Percentiles rank a stretch among this genome's conserved stretches.
Conservation (phyloP, 2,797 vertebrate genomes). For the Cynopterus sphinx region DNA sequence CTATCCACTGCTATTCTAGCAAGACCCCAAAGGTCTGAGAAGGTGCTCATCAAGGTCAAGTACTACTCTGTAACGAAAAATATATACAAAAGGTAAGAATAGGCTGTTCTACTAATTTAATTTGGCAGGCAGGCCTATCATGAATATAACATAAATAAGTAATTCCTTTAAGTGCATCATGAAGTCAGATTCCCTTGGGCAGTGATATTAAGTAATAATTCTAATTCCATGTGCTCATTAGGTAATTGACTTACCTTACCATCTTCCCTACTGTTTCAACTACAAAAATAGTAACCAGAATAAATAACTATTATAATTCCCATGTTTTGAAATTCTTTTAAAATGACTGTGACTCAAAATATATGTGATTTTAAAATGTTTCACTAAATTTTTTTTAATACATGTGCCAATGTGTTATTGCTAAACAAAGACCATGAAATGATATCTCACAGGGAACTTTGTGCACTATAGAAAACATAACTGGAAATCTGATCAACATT, state of each 20-base stretch:
- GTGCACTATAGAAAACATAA: background rate
- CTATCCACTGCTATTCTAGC: background rate
- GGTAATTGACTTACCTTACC: background rate
- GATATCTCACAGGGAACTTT: background rate
- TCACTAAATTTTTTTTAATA: constrained; percentile 26
- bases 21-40: constrained; percentile 18
- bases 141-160: constrained; percentile 53
- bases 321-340: background rate
- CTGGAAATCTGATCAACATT: background rate
- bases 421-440: constrained; percentile 33
- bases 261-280: background rate
- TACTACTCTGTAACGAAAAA: background rate
- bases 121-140: background rate
- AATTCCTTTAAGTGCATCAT: background rate
- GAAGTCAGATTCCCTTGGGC: background rate
- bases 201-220: background rate
- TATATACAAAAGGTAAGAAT: background rate
- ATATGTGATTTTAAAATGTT: constrained; percentile 3
- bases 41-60: background rate
- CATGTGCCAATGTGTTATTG: constrained; percentile 12
- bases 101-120: background rate
- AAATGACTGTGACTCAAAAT: background rate
- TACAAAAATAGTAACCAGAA: background rate
- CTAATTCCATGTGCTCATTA: background rate
- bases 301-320: background rate